These are phyloP conservation scores for Actinernus sp. DNA, from an alignment of 92 coral and sea anemone genomes.

Conservation along the genomic window DNA sequence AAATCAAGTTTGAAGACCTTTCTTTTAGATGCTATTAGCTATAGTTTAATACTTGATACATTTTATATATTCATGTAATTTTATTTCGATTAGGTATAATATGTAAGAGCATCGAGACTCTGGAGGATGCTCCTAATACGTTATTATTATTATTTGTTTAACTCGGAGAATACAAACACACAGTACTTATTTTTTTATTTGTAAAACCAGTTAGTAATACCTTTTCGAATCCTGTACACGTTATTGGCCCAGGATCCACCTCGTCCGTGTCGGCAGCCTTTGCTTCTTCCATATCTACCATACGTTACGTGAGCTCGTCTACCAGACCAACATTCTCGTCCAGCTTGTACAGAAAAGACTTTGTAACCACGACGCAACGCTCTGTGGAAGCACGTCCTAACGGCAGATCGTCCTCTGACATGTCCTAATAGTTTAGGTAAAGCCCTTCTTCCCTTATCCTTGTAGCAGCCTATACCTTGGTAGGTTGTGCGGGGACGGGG, in stretches of 20 bases:
- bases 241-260: constrained; percentile 26
- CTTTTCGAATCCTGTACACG: constrained; percentile 39
- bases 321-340: constrained; percentile 14
- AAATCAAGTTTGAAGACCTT: no score
- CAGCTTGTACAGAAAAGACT: constrained; percentile 1
- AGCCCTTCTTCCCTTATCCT: constrained; percentile 5
- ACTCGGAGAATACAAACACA: no score
- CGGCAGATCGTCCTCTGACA: constrained; percentile 8
- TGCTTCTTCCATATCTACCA: constrained; percentile 14
- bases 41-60: no score
- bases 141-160: no score
- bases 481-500: background rate
- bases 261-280: constrained; percentile 15
- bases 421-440: background rate
- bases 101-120: no score
- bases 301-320: background rate
- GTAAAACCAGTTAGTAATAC: no score
- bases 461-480: constrained; percentile 7
- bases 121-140: no score
- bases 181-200: no score
- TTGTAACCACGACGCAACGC: background rate
- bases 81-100: no score
- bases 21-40: no score
- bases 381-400: constrained; percentile 2
- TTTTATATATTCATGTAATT: no score